A percentile compares a stretch with the other conserved stretches of the same genome.
These are phyloP conservation scores for Acridotheres tristis DNA, from an alignment of 2,797 vertebrate species.

Conservation along the genomic window DNA sequence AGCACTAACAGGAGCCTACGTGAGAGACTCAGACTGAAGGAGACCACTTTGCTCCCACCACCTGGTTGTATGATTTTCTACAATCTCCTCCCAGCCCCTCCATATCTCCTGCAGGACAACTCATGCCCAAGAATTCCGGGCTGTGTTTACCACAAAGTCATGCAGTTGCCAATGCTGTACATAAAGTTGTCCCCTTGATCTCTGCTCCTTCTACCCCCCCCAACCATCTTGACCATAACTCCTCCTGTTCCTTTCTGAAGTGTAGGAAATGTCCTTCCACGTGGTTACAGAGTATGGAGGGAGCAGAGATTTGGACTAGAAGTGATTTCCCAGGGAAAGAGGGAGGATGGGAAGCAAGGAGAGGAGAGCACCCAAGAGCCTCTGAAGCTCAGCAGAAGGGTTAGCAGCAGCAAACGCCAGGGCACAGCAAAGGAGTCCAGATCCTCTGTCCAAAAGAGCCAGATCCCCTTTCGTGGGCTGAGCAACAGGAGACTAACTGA, in stretches of 20 bases:
- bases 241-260: background rate
- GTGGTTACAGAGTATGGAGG: rapidly evolving
- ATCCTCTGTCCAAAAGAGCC: background rate
- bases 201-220: background rate
- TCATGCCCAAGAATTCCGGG: background rate
- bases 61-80: background rate
- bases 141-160: background rate
- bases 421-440: background rate
- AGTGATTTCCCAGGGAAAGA: background rate
- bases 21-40: background rate
- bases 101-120: background rate
- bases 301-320: background rate
- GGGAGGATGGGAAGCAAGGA: background rate
- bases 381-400: background rate
- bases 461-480: background rate
- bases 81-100: background rate
- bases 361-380: background rate
- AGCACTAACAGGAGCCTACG: background rate
- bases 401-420: background rate
- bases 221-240: background rate
- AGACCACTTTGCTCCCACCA: background rate
- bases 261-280: background rate
- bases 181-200: background rate
- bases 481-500: constrained; percentile 4
- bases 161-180: background rate